Percentiles rank a stretch among this genome's conserved stretches.
phyloP scores from a whole-genome alignment of 2,113 vertebrate species.

The Phyllostomus hastatus region DNA sequence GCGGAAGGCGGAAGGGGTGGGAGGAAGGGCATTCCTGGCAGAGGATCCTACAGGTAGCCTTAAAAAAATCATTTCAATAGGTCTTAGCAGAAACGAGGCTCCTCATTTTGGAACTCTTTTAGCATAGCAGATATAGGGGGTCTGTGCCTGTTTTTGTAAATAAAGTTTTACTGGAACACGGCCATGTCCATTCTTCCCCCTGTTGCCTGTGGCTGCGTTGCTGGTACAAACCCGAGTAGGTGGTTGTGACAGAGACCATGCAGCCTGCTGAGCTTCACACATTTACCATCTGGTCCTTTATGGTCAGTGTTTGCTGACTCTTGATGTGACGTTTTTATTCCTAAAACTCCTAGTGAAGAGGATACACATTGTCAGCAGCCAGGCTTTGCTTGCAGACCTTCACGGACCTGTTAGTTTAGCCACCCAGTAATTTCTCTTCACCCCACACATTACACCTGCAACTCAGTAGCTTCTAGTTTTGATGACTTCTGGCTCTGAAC shows the following conservation, averaged over 20 bases:
- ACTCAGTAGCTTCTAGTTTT: not conserved
- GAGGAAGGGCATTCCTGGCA: not conserved
- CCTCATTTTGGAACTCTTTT: not conserved
- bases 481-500: not conserved
- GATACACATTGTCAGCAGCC: not conserved
- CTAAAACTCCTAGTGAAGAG: not conserved
- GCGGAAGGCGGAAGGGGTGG: too few species aligned
- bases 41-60: not conserved
- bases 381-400: not conserved
- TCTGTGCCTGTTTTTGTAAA: not conserved
- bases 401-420: not conserved
- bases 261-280: not conserved
- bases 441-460: fast-evolving
- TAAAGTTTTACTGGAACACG: not conserved
- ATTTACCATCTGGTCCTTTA: not conserved
- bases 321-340: not conserved
- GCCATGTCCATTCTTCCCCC: not conserved
- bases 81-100: not conserved
- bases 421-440: not conserved
- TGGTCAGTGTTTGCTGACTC: not conserved
- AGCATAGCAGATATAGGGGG: not conserved
- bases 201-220: not conserved
- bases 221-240: not conserved
- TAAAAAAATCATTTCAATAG: not conserved
- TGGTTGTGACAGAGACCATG: not conserved